Base-by-base conservation (phyloP, 2,797 vertebrate genomes). In the Aldrovandia affinis region DNA sequence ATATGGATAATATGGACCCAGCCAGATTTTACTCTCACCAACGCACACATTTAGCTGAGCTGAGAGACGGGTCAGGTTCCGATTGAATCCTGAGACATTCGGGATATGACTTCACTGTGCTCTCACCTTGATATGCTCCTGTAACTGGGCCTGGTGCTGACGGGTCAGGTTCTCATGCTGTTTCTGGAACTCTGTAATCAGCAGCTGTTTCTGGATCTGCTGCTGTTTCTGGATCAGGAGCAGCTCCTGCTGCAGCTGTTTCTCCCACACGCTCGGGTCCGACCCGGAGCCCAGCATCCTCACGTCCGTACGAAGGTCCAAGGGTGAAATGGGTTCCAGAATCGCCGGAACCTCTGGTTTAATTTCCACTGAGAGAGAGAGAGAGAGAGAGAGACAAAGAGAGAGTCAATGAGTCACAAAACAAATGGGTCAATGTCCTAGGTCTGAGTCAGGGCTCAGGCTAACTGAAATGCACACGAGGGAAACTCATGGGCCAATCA, bases 171-270 rank as follows among this genome's bases (percentile, higher is more conserved):
- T 99, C 93, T 99, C 98, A 10, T 99, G 98, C 93, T 99, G 98
- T 89, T 99, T 99, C 95, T 99, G 98, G 93, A 99, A 99, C 93
- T 99, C 98, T 28, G 95, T 98, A 87, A 99, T 99, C 84, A 99
- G 96, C 86, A 99, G 94, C 89, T 99, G 98, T 91, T 99, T 99
- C 95, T 99, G 98, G 90, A 99, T 98, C 90, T 99, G 98, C 91
- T 99, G 98, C 93, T 99, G 98, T 90, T 99, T 99, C 93, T 99
- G 98, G 85, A 99, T 98, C 70, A 99, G 96, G 55, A 99, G 97
- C 63, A 99, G 92, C 78, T 99, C 98, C 92, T 99, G 97, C 92
- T 99, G 98, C 75, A 99, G 95, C 92, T 99, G 98, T 90, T 97
- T 96, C 90, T 99, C 98, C 85, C 98, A 97, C 89, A 98, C 86